These are phyloP conservation scores for Thamnophis elegans DNA, from an alignment of 2,797 vertebrate genomes.

Conservation along the genomic window DNA sequence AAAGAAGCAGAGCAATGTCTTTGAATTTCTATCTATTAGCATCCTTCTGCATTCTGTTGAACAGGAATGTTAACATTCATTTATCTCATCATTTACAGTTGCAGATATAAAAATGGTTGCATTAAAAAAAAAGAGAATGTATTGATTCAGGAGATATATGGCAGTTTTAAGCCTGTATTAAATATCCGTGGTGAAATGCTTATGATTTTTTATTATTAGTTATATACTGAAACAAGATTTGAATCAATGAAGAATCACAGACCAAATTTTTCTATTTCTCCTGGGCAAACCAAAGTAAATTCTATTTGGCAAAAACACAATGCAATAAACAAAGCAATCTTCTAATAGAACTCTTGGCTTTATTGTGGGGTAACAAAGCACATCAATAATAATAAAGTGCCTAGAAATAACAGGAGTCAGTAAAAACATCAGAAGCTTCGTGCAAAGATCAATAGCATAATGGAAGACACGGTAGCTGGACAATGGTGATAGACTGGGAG, in stretches of 20 bases:
- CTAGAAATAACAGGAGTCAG: not conserved
- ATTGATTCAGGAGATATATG: constrained; percentile 38
- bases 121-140: constrained; percentile 5
- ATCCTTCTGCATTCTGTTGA: constrained; percentile 17
- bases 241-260: constrained; percentile 1
- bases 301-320: constrained; percentile 40
- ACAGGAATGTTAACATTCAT: constrained; percentile 35
- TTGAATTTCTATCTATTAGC: not conserved
- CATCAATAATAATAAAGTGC: constrained; percentile 1
- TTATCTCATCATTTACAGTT: constrained; percentile 29
- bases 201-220: constrained; percentile 27
- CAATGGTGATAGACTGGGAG: not conserved
- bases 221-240: constrained; percentile 6
- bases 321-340: constrained; percentile 31
- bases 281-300: constrained; percentile 34
- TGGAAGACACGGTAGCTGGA: not conserved
- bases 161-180: constrained; percentile 43
- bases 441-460: not conserved
- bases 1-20: not conserved
- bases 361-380: constrained; percentile 30
- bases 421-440: not conserved
- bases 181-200: not conserved
- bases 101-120: constrained; percentile 10
- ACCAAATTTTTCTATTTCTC: constrained; percentile 20
- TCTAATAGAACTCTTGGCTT: constrained; percentile 13